These are phyloP conservation scores for Asobara japonica DNA, from an alignment of 1,140 invertebrate species.

Conservation along the genomic window DNA sequence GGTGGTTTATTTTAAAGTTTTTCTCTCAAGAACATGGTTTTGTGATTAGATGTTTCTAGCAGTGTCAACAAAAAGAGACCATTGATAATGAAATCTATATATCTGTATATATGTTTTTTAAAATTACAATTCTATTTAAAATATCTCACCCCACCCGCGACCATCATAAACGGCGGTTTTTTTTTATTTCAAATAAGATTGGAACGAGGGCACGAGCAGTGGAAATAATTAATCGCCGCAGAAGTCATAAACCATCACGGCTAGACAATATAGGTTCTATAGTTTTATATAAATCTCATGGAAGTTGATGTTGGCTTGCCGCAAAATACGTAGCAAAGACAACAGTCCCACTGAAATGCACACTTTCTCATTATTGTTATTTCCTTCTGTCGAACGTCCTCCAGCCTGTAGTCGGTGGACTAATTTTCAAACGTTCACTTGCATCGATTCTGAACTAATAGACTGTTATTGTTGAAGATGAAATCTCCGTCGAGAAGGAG, in stretches of 20 bases:
- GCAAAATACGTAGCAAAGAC: background rate
- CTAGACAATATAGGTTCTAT: background rate
- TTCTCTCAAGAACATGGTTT: no score
- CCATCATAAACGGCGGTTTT: no score
- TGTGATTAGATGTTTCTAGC: no score
- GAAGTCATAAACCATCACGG: background rate
- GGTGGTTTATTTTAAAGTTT: no score
- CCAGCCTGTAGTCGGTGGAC: background rate
- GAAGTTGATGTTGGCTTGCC: background rate
- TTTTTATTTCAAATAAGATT: background rate
- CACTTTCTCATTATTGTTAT: slow-evolving; percentile 2
- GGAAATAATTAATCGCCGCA: background rate
- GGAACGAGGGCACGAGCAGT: background rate
- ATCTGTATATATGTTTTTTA: no score
- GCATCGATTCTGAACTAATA: background rate
- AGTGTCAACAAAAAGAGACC: no score
- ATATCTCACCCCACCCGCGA: background rate
- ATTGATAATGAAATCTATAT: no score
- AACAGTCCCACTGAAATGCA: background rate
- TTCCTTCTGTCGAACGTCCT: background rate
- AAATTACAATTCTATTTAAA: background rate
- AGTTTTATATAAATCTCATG: background rate
- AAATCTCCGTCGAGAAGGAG: background rate
- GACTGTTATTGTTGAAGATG: slow-evolving; percentile 17
- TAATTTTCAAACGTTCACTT: background rate